These are phyloP conservation scores for Myiotriccus ornatus DNA, from an alignment of 2,797 vertebrate genomes.

Conservation along the genomic window DNA sequence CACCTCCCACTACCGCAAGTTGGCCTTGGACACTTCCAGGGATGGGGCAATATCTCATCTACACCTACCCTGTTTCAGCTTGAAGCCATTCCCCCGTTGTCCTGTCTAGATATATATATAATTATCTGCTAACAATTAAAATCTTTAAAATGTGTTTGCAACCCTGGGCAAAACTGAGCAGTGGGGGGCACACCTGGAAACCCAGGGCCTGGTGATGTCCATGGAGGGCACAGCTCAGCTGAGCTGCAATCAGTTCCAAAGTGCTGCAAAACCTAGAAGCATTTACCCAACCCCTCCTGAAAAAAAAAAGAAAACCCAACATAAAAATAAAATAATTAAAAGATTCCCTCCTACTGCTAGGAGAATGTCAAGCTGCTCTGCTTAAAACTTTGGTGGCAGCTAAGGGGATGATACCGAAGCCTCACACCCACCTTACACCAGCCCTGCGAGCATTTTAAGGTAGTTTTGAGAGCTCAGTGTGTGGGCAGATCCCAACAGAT, in stretches of 20 bases:
- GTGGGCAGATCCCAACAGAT: background rate
- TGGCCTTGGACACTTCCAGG: background rate
- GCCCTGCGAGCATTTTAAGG: background rate
- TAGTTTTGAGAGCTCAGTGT: background rate
- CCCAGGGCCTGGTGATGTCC: background rate
- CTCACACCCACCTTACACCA: background rate
- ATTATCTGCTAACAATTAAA: background rate
- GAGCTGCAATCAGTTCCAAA: background rate
- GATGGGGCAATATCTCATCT: background rate
- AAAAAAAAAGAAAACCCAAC: background rate
- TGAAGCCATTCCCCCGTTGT: background rate
- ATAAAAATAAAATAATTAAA: background rate
- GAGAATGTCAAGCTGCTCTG: background rate
- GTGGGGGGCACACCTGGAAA: background rate
- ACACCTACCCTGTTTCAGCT: background rate
- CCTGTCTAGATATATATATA: background rate
- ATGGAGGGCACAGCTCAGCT: background rate
- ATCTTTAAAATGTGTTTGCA: background rate
- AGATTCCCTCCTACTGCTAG: background rate
- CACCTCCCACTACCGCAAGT: accelerated
- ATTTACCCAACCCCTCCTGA: background rate
- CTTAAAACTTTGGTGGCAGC: background rate
- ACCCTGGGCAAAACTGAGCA: background rate
- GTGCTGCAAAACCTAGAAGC: background rate
- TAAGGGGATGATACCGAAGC: background rate